Evolutionary conservation across 2,888 invertebrate species (phyloP).

Genomic region (Ariolimax columbianus): DNA sequence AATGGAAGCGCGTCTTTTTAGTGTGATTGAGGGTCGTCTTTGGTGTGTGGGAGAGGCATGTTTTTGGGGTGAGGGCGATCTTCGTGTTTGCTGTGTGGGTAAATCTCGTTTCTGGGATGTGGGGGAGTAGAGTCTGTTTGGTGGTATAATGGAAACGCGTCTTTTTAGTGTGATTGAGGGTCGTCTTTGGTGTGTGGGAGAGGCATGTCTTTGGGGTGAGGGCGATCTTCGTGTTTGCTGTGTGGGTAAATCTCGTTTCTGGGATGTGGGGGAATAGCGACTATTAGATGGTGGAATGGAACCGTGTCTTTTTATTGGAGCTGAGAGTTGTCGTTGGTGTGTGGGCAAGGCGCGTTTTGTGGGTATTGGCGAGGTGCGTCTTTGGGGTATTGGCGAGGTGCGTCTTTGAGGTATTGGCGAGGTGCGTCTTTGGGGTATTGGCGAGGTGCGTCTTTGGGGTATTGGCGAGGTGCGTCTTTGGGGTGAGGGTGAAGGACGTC

Average conservation of each 20-base stretch:
- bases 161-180: too few relatives aligned
- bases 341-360: background rate
- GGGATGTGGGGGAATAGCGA: background rate
- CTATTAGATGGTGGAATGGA: background rate
- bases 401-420: background rate
- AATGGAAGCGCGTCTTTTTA: background rate
- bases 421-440: background rate
- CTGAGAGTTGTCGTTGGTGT: background rate
- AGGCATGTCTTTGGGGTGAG: background rate
- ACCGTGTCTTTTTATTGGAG: background rate
- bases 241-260: background rate
- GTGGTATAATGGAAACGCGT: background rate
- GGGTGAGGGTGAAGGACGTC: background rate
- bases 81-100: background rate
- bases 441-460: background rate
- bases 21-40: too few relatives aligned
- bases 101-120: background rate
- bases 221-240: background rate
- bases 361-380: background rate
- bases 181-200: too few relatives aligned
- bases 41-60: too few relatives aligned
- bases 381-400: background rate
- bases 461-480: background rate
- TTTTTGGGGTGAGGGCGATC: background rate
- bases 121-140: background rate